phyloP scores from a whole-genome alignment of 2,797 vertebrate genomes.

The Sebastes paucispinis region DNA sequence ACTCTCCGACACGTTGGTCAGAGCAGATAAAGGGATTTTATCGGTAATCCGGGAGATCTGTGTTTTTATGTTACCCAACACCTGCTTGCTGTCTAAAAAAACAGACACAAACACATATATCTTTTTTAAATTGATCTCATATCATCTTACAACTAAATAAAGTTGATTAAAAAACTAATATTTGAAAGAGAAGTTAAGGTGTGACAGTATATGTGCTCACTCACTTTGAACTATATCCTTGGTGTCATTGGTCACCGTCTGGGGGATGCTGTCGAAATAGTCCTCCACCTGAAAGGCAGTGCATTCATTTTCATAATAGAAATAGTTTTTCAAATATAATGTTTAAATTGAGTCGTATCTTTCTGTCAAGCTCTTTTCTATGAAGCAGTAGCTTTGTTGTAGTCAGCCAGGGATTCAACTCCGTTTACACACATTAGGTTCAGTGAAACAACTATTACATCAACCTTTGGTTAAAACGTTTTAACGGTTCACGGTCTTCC shows the following conservation, averaged over 20 bases:
- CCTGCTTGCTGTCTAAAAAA: slow-evolving; percentile 67
- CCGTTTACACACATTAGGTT: neutral
- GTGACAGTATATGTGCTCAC: slow-evolving; percentile 33
- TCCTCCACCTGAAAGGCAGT: slow-evolving; percentile 62
- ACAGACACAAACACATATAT: neutral
- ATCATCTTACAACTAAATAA: neutral
- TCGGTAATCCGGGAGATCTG: slow-evolving; percentile 59
- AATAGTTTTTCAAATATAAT: neutral
- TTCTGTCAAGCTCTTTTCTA: neutral
- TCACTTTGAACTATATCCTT: slow-evolving; percentile 75
- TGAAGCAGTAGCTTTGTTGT: neutral
- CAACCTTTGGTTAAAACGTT: slow-evolving; percentile 5
- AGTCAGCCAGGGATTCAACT: neutral
- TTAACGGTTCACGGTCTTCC: neutral
- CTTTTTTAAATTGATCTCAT: neutral
- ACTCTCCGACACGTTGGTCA: neutral
- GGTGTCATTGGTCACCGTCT: slow-evolving; percentile 75
- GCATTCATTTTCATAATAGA: neutral
- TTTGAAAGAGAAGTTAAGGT: neutral
- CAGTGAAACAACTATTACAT: neutral
- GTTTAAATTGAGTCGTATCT: neutral
- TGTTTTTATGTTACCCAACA: slow-evolving; percentile 61
- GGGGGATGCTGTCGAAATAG: slow-evolving; percentile 62
- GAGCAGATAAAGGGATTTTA: slow-evolving; percentile 16
- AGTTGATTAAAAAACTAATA: neutral